Conservation (phyloP, 2,888 invertebrate species). For the Melanargia galathea region DNA sequence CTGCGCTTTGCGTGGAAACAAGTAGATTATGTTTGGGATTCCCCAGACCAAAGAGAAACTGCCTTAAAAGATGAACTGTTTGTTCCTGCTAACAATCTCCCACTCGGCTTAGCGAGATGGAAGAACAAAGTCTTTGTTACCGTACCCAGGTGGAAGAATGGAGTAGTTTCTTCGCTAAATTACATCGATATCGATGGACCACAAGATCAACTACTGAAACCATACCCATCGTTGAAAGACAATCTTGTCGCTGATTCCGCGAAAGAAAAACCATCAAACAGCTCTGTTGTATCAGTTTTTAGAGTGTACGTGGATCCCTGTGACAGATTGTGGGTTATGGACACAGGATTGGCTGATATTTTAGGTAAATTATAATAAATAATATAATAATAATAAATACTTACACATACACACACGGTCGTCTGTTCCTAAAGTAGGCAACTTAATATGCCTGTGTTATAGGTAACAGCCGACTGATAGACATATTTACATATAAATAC, state of each 20-base stretch:
- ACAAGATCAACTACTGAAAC: constrained; percentile 87
- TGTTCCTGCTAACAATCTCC: constrained; percentile 85
- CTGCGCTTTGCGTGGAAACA: constrained; percentile 87
- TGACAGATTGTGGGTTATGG: constrained; percentile 91
- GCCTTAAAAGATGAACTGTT: constrained; percentile 84
- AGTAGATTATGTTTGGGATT: constrained; percentile 86
- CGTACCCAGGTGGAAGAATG: constrained; percentile 86
- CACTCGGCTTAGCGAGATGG: constrained; percentile 87
- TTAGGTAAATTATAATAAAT: constrained; percentile 81
- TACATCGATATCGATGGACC: constrained; percentile 84
- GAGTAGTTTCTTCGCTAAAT: constrained; percentile 87
- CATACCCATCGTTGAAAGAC: constrained; percentile 90
- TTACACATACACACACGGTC: no score
- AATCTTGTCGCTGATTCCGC: constrained; percentile 86
- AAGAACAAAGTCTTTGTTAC: constrained; percentile 87
- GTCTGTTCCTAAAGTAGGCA: no score
- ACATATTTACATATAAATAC: no score
- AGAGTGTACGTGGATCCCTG: constrained; percentile 88
- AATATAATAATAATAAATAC: no score
- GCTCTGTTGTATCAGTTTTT: constrained; percentile 87
- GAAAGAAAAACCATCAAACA: constrained; percentile 77
- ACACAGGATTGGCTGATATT: constrained; percentile 90
- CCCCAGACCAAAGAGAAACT: constrained; percentile 79
- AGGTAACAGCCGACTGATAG: no score
- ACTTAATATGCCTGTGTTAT: no score